A percentile compares a stretch with the other conserved stretches of the same genome.
Conservation (phyloP, 2,797 vertebrate species). For the Pagetopsis macropterus region DNA sequence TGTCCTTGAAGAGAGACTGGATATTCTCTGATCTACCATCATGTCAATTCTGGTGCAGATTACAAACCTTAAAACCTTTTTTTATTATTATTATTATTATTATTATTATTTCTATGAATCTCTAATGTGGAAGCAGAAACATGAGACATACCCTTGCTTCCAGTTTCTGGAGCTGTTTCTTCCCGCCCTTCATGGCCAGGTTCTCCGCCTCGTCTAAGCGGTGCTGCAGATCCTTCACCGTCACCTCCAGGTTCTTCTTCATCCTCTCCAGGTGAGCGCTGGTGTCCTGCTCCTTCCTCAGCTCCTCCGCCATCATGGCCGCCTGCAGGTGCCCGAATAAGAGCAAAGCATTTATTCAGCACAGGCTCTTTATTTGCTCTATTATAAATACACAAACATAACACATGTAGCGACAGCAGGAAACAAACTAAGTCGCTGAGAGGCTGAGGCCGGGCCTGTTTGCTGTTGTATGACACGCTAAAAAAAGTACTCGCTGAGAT, state of each 20-base stretch:
- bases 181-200: constrained; percentile 87
- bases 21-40: background rate
- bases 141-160: constrained; percentile 77
- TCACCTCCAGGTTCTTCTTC: constrained; percentile 89
- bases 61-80: background rate
- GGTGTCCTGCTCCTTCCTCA: constrained; percentile 91
- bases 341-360: too few species aligned
- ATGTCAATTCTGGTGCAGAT: background rate
- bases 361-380: too few species aligned
- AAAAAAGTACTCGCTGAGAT: too few species aligned
- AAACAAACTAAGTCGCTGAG: too few species aligned
- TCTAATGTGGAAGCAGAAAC: background rate
- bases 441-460: too few species aligned
- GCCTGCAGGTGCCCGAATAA: constrained; percentile 66
- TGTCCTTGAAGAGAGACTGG: background rate
- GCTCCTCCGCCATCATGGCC: constrained; percentile 89
- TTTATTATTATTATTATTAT: background rate
- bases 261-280: constrained; percentile 89
- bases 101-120: background rate
- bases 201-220: constrained; percentile 85
- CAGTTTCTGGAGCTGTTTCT: constrained; percentile 89
- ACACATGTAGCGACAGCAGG: too few species aligned
- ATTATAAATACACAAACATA: too few species aligned
- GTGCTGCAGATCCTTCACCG: constrained; percentile 84
- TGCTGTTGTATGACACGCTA: too few species aligned